Base-by-base conservation (phyloP, 2,888 invertebrate species). In the Melitaea athalia region DNA sequence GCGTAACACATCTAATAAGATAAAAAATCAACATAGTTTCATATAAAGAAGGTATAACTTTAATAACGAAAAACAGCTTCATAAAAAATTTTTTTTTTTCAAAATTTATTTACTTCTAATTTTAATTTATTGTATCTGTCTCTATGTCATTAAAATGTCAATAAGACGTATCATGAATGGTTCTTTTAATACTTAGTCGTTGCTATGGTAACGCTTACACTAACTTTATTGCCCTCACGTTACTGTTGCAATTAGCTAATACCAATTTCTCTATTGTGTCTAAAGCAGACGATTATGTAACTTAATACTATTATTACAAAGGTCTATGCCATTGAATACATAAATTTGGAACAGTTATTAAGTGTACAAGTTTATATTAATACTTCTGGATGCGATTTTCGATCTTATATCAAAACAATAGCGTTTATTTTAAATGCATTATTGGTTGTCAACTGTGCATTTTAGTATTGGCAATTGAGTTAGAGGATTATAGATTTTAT, bases 221-320 rank as follows among this genome's bases (percentile, higher is more conserved):
- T 79, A 76, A 80, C 77, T 83, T 84, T 83, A 86, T 78, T 75
- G 78, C 77, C 74, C 70, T 76, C 75, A 77, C 79, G 79, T 82
- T 82, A 84, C 77, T 31, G 47, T 55, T 11, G 64, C 53, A 66
- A 63, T 62, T 74, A 73, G 74, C 43, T 14, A 42, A 45, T 45
- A 24, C 43, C n/a, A 57, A 42, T 42, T 38, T 38, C 10, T 38
- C 14, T 14, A 8, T 42, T 57, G 57, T 42, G 14, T 42, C 10
- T 57, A 42, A 38, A 57, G 42, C 11, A 15, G 14, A 57, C 57
- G 17, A 57, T 11, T 57, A 33, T 55, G 33, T 33, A 12, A 31
- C 53, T 33, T 55, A 55, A 6, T 0, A 0, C 2, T 5, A 2
- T 33, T 7, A 5, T 7, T 14, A 33, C 33, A 55, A 33, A 24